phyloP scores from a whole-genome alignment of 2,888 invertebrate species.

The Elgonia sp. region DNA sequence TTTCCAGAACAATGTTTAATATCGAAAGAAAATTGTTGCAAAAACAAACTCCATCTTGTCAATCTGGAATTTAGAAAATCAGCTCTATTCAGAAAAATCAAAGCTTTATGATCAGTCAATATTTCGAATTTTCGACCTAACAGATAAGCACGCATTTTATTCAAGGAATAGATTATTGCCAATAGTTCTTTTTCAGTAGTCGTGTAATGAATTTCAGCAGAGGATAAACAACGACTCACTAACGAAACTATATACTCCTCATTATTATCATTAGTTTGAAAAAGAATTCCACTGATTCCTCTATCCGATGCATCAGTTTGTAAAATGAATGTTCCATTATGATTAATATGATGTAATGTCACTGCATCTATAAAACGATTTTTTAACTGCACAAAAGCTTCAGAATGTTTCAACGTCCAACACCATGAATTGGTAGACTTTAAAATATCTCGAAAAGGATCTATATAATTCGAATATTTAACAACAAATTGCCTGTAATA shows the following conservation, averaged over 20 bases:
- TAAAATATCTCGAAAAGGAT: constrained; percentile 12
- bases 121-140: constrained; percentile 28
- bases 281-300: constrained; percentile 34
- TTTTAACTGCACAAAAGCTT: constrained; percentile 29
- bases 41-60: constrained; percentile 19
- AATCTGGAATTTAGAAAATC: constrained; percentile 12
- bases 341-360: constrained; percentile 19
- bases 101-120: constrained; percentile 48
- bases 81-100: constrained; percentile 10
- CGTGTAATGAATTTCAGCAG: constrained; percentile 34
- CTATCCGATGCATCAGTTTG: constrained; percentile 34
- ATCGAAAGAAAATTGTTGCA: constrained; percentile 26
- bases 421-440: not conserved
- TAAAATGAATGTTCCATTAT: not conserved
- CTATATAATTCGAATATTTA: not conserved
- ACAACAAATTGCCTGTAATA: constrained; percentile 37
- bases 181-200: constrained; percentile 59
- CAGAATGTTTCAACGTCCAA: not conserved
- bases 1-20: constrained; percentile 21
- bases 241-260: constrained; percentile 44
- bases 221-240: constrained; percentile 37
- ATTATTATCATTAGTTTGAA: constrained; percentile 29
- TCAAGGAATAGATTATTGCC: constrained; percentile 53
- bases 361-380: constrained; percentile 14
- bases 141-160: constrained; percentile 48